A percentile compares a stretch with the other conserved stretches of the same genome.
phyloP scores from a whole-genome alignment of 1,140 invertebrate species.

The Ceratitis capitata region DNA sequence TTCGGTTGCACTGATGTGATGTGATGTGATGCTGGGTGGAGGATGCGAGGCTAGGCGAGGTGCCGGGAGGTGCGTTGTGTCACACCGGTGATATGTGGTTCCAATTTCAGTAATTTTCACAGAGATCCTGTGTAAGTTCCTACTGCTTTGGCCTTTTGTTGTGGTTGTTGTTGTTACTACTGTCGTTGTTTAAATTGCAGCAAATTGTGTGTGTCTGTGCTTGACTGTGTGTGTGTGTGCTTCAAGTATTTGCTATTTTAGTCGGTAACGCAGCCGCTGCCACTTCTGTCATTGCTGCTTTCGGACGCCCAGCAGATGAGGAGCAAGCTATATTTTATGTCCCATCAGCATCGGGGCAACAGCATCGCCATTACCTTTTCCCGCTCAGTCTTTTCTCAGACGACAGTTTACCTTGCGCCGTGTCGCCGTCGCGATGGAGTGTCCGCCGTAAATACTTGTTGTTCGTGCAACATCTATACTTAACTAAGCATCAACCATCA shows the following conservation, averaged over 20 bases:
- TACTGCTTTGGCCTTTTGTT: slow-evolving; percentile 20
- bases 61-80: background rate
- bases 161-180: no score
- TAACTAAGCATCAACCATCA: no score
- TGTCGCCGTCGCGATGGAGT: no score
- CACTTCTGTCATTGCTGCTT: background rate
- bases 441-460: no score
- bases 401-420: no score
- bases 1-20: slow-evolving; percentile 2
- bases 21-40: background rate
- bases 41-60: no score
- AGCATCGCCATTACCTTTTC: background rate
- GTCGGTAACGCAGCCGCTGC: background rate
- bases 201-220: background rate
- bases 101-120: slow-evolving; percentile 44
- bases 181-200: background rate
- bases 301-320: background rate
- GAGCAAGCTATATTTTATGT: background rate
- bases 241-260: background rate
- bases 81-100: slow-evolving; percentile 1
- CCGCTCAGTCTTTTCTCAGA: no score
- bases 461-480: no score
- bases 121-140: slow-evolving; percentile 43
- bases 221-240: background rate
- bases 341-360: background rate